phyloP scores from a whole-genome alignment of 2,797 vertebrate genomes.

The Amazonetta brasiliensis region DNA sequence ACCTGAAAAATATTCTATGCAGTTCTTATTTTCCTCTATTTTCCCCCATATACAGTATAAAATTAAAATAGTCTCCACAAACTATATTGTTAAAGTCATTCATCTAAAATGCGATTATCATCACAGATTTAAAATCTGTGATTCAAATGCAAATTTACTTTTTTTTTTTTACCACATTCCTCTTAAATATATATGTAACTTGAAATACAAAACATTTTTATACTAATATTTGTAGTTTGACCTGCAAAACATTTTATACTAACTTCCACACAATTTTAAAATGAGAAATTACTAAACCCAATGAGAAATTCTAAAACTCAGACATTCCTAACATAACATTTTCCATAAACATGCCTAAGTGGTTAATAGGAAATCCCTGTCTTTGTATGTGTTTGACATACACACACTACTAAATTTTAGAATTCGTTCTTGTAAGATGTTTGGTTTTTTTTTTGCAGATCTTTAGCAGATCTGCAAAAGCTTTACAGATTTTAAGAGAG shows the following conservation, averaged over 20 bases:
- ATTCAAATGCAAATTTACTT: not conserved
- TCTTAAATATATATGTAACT: not conserved
- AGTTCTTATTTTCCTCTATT: not conserved
- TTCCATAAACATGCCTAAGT: not conserved
- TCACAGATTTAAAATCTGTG: not conserved
- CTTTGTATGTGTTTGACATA: not conserved
- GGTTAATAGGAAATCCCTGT: not conserved
- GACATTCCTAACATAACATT: not conserved
- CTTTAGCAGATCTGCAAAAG: not conserved
- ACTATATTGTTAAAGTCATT: not conserved
- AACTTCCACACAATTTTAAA: not conserved
- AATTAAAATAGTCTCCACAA: not conserved
- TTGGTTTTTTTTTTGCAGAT: not conserved
- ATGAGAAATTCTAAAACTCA: not conserved
- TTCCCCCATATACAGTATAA: rapidly evolving
- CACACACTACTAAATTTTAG: not conserved
- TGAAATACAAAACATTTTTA: not conserved
- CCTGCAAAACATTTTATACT: not conserved
- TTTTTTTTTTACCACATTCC: not conserved
- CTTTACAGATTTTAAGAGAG: not conserved
- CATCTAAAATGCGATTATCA: not conserved
- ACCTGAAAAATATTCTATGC: not conserved
- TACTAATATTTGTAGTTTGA: not conserved
- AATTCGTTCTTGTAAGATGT: not conserved
- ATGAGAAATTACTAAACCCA: not conserved